A percentile compares a stretch with the other conserved stretches of the same genome.
These are phyloP conservation scores for Drosophila tsacasi DNA, from an alignment of 1,140 invertebrate genomes.

Conservation along the genomic window DNA sequence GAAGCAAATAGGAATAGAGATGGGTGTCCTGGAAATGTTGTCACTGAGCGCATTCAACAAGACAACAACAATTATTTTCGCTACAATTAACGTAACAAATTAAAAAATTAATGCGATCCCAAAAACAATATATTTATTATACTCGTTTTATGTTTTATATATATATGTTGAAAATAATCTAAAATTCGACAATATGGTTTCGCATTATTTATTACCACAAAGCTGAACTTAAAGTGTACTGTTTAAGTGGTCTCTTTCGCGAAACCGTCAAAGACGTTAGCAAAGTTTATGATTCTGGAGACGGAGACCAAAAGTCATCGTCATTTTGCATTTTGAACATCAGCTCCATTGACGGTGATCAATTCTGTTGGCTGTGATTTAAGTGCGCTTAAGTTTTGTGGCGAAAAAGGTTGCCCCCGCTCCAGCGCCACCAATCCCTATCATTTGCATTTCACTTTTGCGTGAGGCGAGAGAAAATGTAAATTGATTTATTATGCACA, in stretches of 20 bases:
- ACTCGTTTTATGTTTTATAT: too few relatives aligned
- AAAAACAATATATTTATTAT: neutral
- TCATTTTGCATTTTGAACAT: neutral
- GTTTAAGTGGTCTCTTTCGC: neutral
- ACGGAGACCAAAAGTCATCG: slow-evolving; percentile 9
- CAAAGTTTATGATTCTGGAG: slow-evolving; percentile 2
- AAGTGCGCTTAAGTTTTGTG: slow-evolving; percentile 77
- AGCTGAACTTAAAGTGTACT: neutral
- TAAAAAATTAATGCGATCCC: too few relatives aligned
- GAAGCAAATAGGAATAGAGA: neutral
- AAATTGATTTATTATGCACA: slow-evolving; percentile 80
- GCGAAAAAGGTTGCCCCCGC: slow-evolving; percentile 59
- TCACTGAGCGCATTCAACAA: neutral
- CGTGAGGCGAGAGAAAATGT: slow-evolving; percentile 75
- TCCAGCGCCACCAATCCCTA: slow-evolving; percentile 1
- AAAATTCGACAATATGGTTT: neutral
- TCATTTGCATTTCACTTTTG: slow-evolving; percentile 78
- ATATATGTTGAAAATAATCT: neutral
- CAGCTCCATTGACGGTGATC: slow-evolving; percentile 63
- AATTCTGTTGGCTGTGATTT: slow-evolving; percentile 74
- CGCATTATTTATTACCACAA: neutral
- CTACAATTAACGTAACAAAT: neutral
- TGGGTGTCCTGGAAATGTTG: neutral
- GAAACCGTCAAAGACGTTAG: neutral
- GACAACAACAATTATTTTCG: neutral